phyloP scores from a whole-genome alignment of 2,797 vertebrate genomes.

The Miichthys miiuy region DNA sequence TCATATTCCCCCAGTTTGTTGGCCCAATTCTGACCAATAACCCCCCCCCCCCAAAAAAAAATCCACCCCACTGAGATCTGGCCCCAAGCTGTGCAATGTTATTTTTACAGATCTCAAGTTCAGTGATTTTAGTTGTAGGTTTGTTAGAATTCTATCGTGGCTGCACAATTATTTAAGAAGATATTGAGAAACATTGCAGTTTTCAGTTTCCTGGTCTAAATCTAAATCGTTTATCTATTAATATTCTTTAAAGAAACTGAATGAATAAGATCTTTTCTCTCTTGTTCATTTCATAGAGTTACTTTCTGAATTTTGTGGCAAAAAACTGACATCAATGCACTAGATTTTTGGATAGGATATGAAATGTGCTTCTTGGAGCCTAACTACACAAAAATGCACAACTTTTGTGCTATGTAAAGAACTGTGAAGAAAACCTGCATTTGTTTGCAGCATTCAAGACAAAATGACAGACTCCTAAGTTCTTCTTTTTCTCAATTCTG shows the following conservation, averaged over 20 bases:
- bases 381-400: neutral
- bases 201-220: neutral
- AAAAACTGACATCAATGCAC: neutral
- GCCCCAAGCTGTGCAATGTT: constrained; percentile 69
- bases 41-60: neutral
- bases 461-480: neutral
- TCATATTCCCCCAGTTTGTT: constrained; percentile 67
- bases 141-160: constrained; percentile 6
- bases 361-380: neutral
- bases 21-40: constrained; percentile 70
- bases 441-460: neutral
- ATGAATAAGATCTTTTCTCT: neutral
- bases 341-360: neutral
- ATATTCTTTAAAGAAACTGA: neutral
- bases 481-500: constrained; percentile 17
- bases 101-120: constrained; percentile 69
- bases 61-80: constrained; percentile 60
- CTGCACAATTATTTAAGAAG: constrained; percentile 46
- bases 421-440: constrained; percentile 7
- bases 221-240: neutral
- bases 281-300: neutral
- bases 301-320: neutral
- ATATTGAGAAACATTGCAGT: neutral
- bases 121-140: constrained; percentile 19
- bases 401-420: neutral